Conservation (phyloP, 2,113 vertebrate genomes). For the Oriolus oriolus region DNA sequence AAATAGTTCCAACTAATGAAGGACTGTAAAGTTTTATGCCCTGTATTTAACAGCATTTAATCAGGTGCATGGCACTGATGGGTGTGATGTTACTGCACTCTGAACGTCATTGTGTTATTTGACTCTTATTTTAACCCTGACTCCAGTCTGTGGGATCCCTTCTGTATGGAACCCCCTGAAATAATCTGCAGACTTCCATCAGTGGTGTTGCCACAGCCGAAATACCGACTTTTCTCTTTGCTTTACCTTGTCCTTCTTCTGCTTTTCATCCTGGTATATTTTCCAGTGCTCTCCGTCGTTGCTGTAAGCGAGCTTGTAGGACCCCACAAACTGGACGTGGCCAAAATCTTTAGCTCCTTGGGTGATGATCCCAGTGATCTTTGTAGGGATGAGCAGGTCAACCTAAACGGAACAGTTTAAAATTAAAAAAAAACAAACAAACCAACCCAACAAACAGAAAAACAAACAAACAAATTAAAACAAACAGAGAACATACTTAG, state of each 20-base stretch:
- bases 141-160: background rate
- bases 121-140: background rate
- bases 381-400: constrained; percentile 89
- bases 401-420: constrained; percentile 70
- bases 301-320: constrained; percentile 96
- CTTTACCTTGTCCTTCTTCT: constrained; percentile 95
- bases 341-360: constrained; percentile 99
- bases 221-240: background rate
- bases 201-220: background rate
- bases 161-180: background rate
- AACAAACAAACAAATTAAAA: background rate
- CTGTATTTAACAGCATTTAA: background rate
- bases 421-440: background rate
- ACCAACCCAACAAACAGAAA: background rate
- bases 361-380: constrained; percentile 96
- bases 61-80: background rate
- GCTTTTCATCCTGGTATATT: constrained; percentile 94
- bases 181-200: background rate
- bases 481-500: background rate
- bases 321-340: constrained; percentile 95
- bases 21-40: constrained; percentile 28
- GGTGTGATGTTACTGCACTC: background rate
- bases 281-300: constrained; percentile 90
- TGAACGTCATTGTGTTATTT: background rate
- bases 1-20: background rate